Evolutionary conservation across 2,797 vertebrate genomes (phyloP).

Genomic region (Neosalanx taihuensis): DNA sequence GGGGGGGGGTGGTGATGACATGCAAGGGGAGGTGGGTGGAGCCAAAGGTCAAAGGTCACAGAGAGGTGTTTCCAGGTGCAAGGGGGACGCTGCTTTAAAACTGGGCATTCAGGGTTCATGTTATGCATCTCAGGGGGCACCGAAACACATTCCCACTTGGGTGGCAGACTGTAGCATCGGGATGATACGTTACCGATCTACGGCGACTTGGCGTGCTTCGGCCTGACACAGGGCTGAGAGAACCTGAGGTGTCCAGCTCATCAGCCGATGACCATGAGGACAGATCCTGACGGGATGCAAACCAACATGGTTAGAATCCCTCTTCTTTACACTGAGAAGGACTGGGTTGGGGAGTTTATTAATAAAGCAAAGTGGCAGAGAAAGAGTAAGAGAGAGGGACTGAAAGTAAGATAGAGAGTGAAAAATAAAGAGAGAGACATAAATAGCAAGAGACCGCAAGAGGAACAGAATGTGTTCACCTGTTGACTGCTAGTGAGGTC

Average conservation of each 20-base stretch:
- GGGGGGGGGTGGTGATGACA: conserved; percentile 47
- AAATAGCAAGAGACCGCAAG: neutral
- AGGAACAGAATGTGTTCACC: conserved; percentile 66
- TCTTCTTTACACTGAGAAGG: too few relatives aligned
- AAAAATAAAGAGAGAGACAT: neutral
- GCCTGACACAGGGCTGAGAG: conserved; percentile 90
- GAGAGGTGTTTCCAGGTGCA: conserved; percentile 48
- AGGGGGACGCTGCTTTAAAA: conserved; percentile 65
- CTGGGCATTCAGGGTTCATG: conserved; percentile 53
- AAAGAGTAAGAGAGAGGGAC: neutral
- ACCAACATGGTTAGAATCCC: too few relatives aligned
- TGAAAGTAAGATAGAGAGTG: neutral
- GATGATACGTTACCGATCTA: conserved; percentile 83
- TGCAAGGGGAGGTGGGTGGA: conserved; percentile 59
- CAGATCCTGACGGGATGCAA: conserved; percentile 78
- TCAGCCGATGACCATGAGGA: conserved; percentile 97
- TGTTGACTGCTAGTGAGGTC: conserved; percentile 91
- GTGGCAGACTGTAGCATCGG: conserved; percentile 27
- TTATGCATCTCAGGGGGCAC: conserved; percentile 40
- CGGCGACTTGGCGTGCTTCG: conserved; percentile 87
- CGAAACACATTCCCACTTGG: conserved; percentile 40
- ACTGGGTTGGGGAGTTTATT: too few relatives aligned
- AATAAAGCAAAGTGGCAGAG: neutral
- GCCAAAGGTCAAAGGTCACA: conserved; percentile 35
- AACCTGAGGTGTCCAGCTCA: conserved; percentile 94